A percentile compares a stretch with the other conserved stretches of the same genome.
phyloP scores from a whole-genome alignment of 2,888 invertebrate species.

The Eupithecia pulchellata region DNA sequence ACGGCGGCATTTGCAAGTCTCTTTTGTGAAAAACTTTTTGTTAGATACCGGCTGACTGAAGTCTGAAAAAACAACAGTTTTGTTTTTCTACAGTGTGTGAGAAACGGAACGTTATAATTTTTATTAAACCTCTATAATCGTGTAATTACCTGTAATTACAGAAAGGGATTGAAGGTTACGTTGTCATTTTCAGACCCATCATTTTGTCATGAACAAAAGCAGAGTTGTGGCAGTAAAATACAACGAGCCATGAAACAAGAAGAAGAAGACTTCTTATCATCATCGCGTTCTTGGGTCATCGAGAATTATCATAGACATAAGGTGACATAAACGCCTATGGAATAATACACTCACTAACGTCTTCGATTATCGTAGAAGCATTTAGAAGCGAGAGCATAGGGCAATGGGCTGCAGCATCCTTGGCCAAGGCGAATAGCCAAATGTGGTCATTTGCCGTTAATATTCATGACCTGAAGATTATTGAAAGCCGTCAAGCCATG shows the following conservation, averaged over 20 bases:
- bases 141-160: too few species aligned
- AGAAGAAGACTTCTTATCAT: too few species aligned
- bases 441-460: background rate
- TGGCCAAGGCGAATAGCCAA: background rate
- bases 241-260: too few species aligned
- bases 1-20: conserved; percentile 69
- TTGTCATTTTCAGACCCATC: too few species aligned
- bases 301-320: too few species aligned
- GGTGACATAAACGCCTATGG: too few species aligned
- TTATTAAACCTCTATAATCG: too few species aligned
- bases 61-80: background rate
- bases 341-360: too few species aligned
- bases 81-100: background rate
- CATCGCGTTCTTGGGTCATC: too few species aligned
- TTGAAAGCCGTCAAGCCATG: background rate
- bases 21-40: conserved; percentile 7
- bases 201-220: too few species aligned
- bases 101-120: background rate
- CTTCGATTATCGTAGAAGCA: background rate
- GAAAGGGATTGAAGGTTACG: too few species aligned
- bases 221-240: too few species aligned
- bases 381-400: background rate
- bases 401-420: background rate
- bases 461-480: background rate
- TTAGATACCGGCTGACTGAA: background rate